These are phyloP conservation scores for Potorous gilbertii DNA, from an alignment of 2,797 vertebrate genomes.

Conservation along the genomic window DNA sequence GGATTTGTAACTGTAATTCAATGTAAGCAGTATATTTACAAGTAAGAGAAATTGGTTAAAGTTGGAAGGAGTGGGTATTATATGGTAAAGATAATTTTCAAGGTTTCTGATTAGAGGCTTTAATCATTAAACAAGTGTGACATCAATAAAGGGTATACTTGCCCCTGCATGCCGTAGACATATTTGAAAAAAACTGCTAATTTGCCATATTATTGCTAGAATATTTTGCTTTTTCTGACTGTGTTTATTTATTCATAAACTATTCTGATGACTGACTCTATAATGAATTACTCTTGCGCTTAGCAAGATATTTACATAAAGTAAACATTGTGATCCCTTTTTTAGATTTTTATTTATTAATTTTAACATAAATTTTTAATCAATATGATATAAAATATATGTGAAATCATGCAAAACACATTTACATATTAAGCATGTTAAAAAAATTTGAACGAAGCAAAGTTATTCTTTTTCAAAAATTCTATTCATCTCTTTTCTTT, in stretches of 20 bases:
- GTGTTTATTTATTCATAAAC: not conserved
- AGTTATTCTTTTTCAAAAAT: not conserved
- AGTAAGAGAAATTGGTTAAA: not conserved
- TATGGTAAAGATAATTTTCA: not conserved
- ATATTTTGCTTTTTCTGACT: not conserved
- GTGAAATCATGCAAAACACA: not conserved
- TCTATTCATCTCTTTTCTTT: too few species aligned
- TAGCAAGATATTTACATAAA: not conserved
- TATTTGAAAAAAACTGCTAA: not conserved
- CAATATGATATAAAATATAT: not conserved
- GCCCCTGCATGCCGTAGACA: not conserved
- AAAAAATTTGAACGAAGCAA: not conserved
- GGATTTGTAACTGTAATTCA: not conserved
- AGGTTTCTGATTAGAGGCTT: not conserved
- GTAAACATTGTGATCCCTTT: not conserved
- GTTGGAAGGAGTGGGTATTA: not conserved
- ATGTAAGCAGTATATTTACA: not conserved
- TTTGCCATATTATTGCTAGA: not conserved
- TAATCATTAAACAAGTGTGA: not conserved
- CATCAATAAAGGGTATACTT: not conserved
- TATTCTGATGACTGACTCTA: not conserved
- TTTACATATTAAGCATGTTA: not conserved
- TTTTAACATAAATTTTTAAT: not conserved
- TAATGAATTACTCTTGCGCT: not conserved
- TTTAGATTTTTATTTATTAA: not conserved